Evolutionary conservation across 1,140 invertebrate genomes (phyloP).

Genomic region (Atta colombica): DNA sequence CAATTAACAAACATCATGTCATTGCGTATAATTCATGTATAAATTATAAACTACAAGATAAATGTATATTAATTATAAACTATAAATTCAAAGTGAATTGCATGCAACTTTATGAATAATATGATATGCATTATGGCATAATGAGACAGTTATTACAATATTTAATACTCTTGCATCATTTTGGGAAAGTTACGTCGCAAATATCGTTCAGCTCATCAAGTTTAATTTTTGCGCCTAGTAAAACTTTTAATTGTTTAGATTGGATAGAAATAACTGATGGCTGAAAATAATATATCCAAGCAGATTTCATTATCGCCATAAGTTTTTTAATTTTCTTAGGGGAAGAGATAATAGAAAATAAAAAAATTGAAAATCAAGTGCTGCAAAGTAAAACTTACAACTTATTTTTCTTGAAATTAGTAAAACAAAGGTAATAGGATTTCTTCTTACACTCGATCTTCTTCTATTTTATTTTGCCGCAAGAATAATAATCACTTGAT

Average conservation of each 20-base stretch:
- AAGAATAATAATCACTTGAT: constrained; percentile 27
- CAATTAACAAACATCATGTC: background rate
- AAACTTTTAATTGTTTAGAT: constrained; percentile 50
- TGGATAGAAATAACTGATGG: constrained; percentile 21
- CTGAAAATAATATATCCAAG: background rate
- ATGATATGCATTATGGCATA: background rate
- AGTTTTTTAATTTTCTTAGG: constrained; percentile 6
- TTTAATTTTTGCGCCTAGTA: constrained; percentile 7
- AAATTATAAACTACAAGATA: constrained; percentile 29
- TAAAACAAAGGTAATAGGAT: constrained; percentile 39
- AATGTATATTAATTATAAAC: constrained; percentile 15
- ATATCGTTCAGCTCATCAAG: constrained; percentile 30
- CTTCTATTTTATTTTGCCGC: background rate
- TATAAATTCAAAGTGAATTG: constrained; percentile 30
- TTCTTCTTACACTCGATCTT: constrained; percentile 23
- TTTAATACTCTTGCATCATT: constrained; percentile 41
- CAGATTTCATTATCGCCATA: constrained; percentile 17
- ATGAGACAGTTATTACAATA: constrained; percentile 43
- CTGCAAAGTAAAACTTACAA: constrained; percentile 37
- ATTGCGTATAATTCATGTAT: background rate
- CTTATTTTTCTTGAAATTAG: constrained; percentile 31
- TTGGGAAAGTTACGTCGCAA: constrained; percentile 18
- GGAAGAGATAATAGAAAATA: background rate
- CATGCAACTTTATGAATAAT: constrained; percentile 5
- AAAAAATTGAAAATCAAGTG: constrained; percentile 40